phyloP scores from a whole-genome alignment of 2,797 vertebrate genomes.

The Numenius phaeopus region DNA sequence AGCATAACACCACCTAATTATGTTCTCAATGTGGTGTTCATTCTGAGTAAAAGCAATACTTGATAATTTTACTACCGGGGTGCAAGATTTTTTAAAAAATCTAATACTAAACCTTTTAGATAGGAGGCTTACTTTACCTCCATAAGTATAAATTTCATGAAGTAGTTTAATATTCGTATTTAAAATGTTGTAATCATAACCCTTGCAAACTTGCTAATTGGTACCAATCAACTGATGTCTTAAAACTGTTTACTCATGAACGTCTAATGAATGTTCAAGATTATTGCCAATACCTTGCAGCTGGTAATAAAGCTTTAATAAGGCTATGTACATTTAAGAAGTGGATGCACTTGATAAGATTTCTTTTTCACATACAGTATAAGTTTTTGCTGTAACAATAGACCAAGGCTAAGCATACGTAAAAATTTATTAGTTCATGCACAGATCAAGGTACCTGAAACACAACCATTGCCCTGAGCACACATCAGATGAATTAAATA shows the following conservation, averaged over 20 bases:
- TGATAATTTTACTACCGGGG: not conserved
- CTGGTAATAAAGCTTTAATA: constrained; percentile 17
- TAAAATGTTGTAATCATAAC: not conserved
- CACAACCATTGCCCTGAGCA: not conserved
- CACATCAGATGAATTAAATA: not conserved
- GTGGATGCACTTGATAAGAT: not conserved
- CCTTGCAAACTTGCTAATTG: not conserved
- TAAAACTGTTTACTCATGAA: constrained; percentile 9
- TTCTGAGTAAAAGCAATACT: not conserved
- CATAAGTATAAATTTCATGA: not conserved
- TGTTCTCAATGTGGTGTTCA: not conserved
- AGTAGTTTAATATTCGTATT: not conserved
- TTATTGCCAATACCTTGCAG: constrained; percentile 3
- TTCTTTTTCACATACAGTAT: not conserved
- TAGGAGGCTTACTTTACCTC: not conserved
- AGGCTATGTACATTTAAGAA: not conserved
- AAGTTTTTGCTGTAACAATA: not conserved
- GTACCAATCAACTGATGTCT: not conserved
- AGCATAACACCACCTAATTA: not conserved
- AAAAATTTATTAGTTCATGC: not conserved
- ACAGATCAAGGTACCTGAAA: not conserved
- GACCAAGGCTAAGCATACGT: not conserved
- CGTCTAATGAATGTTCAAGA: not conserved
- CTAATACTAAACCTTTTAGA: not conserved
- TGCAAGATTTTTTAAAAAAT: not conserved